Base-by-base conservation (phyloP, 2,113 vertebrate species). In the Paratilapia polleni region DNA sequence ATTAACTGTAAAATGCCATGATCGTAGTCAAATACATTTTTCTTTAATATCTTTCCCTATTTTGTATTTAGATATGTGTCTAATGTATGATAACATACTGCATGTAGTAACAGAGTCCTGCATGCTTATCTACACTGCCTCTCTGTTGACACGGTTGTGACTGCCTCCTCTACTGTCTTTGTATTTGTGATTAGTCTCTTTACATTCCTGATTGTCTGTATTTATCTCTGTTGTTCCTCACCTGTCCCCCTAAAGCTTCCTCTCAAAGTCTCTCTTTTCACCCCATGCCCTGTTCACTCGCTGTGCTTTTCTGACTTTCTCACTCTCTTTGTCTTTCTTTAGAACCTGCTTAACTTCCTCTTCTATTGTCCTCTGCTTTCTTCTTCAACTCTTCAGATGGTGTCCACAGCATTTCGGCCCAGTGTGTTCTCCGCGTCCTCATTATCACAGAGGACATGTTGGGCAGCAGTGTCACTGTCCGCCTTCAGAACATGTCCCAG, bases 401-500 rank as follows among this genome's bases (percentile, higher is more conserved):
- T 6, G 94, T 97, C 89, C 97, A 99, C 95, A 99, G 97, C 0
- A 96, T 99, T 85, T 98, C 98, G 0, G 98, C 98, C 1, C 97
- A 99, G 94, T 99, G 98, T 0, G 93, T 98, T 43, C 95, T 99
- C 68, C 97, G 97, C 0, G 98, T 99, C 79, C 95, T 98, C 89
- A 98, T 99, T 96, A 99, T 99, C 95, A 99, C 98, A 0, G 98
- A 99, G 94, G 97, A 99, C 94, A 95, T 99, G 97, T 80, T 99
- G 88, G 97, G 98, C 92, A 99, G 97, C 96, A 99, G 98, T 73
- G 96, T 99, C 85, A 99, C 98, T 0, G 98, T 99, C 76, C 97
- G 98, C 6, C 96, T 99, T 19, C 97, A 99, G 95, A 99, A 99
- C 94, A 99, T 99, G 98, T 99, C 98, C 95, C 98, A 99, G 95